Conservation (phyloP, 2,113 vertebrate species). For the Phrynocephalus versicolor region DNA sequence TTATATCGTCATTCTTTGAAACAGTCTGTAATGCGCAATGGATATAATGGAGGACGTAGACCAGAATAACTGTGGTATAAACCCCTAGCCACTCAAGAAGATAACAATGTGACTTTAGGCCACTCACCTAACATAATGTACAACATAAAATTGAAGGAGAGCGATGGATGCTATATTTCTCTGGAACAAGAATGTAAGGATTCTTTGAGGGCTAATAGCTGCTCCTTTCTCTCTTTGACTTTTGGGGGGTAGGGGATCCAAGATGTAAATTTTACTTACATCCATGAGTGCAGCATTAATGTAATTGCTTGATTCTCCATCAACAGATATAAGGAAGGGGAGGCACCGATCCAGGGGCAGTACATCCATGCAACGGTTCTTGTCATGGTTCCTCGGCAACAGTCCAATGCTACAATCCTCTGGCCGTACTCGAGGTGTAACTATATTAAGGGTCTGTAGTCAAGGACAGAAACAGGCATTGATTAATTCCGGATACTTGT, state of each 20-base stretch:
- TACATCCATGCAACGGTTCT: slow-evolving; percentile 95
- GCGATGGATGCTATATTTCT: background rate
- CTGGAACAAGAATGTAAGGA: background rate
- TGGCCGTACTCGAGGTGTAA: slow-evolving; percentile 91
- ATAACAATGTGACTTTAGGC: background rate
- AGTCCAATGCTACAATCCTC: slow-evolving; percentile 97
- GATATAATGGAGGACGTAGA: too few species aligned
- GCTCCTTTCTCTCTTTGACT: background rate
- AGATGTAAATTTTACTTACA: slow-evolving; percentile 72
- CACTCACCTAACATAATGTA: background rate
- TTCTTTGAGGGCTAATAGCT: background rate
- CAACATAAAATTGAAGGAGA: background rate
- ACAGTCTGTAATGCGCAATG: background rate
- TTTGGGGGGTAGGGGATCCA: background rate
- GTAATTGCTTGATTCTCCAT: slow-evolving; percentile 97
- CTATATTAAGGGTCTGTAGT: slow-evolving; percentile 92
- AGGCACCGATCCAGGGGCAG: slow-evolving; percentile 93
- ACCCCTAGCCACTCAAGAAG: background rate
- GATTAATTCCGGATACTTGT: background rate
- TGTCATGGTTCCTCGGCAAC: slow-evolving; percentile 93
- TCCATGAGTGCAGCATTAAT: slow-evolving; percentile 98
- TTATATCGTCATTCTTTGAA: background rate
- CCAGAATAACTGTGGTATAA: background rate
- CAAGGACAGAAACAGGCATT: background rate
- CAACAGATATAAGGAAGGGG: slow-evolving; percentile 96